Conservation (phyloP, 2,797 vertebrate genomes). For the Fratercula arctica region DNA sequence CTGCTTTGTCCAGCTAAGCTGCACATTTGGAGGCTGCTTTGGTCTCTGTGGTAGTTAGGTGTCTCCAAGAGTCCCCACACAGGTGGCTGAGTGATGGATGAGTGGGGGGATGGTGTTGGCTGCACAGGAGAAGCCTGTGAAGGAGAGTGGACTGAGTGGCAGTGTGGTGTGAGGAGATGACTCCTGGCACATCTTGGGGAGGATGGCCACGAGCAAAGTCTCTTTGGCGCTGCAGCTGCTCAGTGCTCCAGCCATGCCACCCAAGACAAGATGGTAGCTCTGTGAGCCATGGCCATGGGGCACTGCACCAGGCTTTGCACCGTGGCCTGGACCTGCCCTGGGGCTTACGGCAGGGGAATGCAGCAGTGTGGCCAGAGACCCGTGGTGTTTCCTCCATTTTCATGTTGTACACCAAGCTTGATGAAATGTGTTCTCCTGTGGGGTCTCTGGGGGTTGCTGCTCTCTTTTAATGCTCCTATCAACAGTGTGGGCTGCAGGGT, state of each 20-base stretch:
- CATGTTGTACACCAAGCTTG: rapidly evolving
- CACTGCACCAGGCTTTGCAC: rapidly evolving
- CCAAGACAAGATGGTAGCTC: rapidly evolving
- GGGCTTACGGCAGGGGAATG: neutral
- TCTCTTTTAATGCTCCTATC: neutral
- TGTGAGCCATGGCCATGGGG: neutral
- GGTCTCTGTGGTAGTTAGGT: neutral
- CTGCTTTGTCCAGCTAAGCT: neutral
- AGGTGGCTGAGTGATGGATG: neutral
- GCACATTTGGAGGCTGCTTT: neutral
- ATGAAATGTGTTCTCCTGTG: neutral
- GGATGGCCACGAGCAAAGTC: neutral
- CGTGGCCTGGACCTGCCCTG: neutral
- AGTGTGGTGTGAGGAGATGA: no score
- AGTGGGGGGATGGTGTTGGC: rapidly evolving
- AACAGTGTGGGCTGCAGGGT: neutral
- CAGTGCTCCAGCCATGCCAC: no score
- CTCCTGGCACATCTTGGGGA: neutral
- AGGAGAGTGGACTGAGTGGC: no score
- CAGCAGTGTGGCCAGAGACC: rapidly evolving
- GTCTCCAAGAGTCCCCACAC: neutral
- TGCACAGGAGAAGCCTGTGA: neutral
- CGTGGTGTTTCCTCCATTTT: rapidly evolving
- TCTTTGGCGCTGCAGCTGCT: no score
- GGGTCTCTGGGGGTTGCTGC: neutral